Base-by-base conservation (phyloP, 2,888 invertebrate genomes). In the Melangyna quadrimaculata region DNA sequence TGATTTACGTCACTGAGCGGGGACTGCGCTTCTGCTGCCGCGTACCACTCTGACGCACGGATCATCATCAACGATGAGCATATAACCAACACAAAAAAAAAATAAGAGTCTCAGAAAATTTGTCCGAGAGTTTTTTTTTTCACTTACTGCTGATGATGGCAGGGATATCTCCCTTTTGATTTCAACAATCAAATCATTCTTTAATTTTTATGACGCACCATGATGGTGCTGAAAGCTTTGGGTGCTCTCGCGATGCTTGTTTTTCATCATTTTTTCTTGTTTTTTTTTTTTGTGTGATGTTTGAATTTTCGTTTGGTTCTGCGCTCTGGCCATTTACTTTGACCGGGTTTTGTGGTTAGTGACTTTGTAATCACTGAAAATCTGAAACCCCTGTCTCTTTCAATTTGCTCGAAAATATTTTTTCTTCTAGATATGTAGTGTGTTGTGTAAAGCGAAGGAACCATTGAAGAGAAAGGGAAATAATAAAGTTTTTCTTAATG, bases 121-220 rank as follows among this genome's bases (percentile, higher is more conserved):
- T 67, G 22, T 29, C 24, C 59, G 22, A 35, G 10, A 9, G 17
- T 35, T 35, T 22, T 45, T 40, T 29, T 55, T 29, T 57, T 27
- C 55, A 70, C 29, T 61, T 37, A 55, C 37, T 51, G n/a, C n/a
- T n/a, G n/a, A n/a, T n/a, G 35, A 59, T 48, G 70, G 51, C 59
- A 53, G 51, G 77, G 81, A 77, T 73, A 78, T 84, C 79, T 84
- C 55, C 61, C 72, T 75, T 75, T 84, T 84, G 79, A 84, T 79
- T 84, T 72, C 79, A 84, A 80, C 75, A 84, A 84, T 84, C 84
- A 84, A 84, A 84, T 84, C 79, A 84, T 79, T 84, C 84, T 77
- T 79, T 84, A 84, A 84, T 84, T 84, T 84, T 84, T 84, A 84
- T 84, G 84, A 79, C 79, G 84, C 84, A 84, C 84, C 67, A 84